Evolutionary conservation across 2,113 vertebrate species (phyloP), one percentile per base, ranked within the genome.

Genomic region (Microcebus lehilahytsara): DNA sequence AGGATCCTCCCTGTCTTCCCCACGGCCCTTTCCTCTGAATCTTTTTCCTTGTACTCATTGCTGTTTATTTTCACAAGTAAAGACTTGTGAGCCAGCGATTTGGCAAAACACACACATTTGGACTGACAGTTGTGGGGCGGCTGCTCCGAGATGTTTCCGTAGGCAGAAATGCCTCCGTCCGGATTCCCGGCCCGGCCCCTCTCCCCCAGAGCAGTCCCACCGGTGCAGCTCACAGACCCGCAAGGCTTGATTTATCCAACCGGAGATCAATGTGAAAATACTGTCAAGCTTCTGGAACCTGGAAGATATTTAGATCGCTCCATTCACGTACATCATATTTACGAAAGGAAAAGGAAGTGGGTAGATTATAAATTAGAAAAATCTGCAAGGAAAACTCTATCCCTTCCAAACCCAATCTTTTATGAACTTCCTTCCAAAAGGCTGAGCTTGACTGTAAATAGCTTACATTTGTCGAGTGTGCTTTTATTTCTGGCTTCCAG

Each of bases 221-320:
- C 94, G 94, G 56, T 91, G 85, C 69, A 97, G 83, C 20, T 89
- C 11, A 6, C 34, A 58, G 85, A 87, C 96, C 87, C 3, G 8
- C 95, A 49, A 2, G 11, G 85, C 95, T 74, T 98, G 98, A 98
- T 98, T 98, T 98, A 98, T 97, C n/a, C 2, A 90, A 88, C 4
- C 4, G 49, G 96, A 92, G 96, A 95, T 97, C 74, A 64, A 74
- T 85, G 95, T 81, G 95, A 96, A 98, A 98, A 98, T 95, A 97
- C 80, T 94, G 97, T 85, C 97, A 98, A 96, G 97, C n/a, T 98
- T 95, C 95, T 96, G 90, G 60, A 98, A 95, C 95, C 87, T 79
- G 69, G 67, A 92, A 95, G 97, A 84, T 87, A 89, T 97, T 97
- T 89, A 97, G 95, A 71, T 83, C 85, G 69, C 80, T 97, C 89